Percentiles rank a stretch among this genome's conserved stretches.
phyloP scores from a whole-genome alignment of 1,140 invertebrate genomes.

The Brachionus paranguensis region DNA sequence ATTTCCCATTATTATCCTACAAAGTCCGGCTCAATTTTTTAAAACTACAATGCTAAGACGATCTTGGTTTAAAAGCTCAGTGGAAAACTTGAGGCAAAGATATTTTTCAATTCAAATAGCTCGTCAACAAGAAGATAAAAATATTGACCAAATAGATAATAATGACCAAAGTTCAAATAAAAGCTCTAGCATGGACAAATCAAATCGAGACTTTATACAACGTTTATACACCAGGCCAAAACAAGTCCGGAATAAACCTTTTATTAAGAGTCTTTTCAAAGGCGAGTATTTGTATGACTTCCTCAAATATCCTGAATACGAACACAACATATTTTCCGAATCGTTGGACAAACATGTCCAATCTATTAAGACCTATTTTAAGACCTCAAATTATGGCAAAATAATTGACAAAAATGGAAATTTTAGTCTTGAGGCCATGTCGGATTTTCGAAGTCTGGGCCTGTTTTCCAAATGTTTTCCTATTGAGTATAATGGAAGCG shows the following conservation, averaged over 20 bases:
- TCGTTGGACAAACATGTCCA: background rate
- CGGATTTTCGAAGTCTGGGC: background rate
- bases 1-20: background rate
- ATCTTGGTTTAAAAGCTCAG: background rate
- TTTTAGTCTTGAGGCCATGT: background rate
- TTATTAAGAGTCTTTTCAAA: conserved; percentile 14
- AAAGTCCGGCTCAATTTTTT: background rate
- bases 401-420: conserved; percentile 27
- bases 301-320: conserved; percentile 30
- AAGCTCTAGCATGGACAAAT: background rate
- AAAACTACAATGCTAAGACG: background rate
- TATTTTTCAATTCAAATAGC: background rate
- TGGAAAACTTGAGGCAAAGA: background rate
- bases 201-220: conserved; percentile 5
- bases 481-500: conserved; percentile 1
- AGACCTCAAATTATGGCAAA: background rate
- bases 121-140: background rate
- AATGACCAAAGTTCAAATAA: background rate
- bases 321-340: background rate
- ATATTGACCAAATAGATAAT: background rate
- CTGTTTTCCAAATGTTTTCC: conserved; percentile 5
- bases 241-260: background rate
- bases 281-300: conserved; percentile 12
- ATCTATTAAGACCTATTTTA: background rate
- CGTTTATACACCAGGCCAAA: conserved; percentile 2